phyloP scores from a whole-genome alignment of 2,113 vertebrate genomes.

The Arothron firmamentum region DNA sequence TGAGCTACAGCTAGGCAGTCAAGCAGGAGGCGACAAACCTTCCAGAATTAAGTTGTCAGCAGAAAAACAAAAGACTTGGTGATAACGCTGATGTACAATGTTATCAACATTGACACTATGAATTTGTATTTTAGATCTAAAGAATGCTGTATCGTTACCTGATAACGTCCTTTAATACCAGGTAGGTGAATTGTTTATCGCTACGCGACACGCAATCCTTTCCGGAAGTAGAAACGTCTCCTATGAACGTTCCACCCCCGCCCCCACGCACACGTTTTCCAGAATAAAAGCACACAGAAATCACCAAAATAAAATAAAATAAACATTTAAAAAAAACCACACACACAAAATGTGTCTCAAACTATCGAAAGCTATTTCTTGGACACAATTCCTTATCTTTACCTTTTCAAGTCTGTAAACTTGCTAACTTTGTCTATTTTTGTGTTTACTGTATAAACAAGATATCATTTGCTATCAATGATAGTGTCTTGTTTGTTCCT shows the following conservation, averaged over 20 bases:
- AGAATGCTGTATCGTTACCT: not conserved
- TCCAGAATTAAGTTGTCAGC: conserved; percentile 10
- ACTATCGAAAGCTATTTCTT: too few species aligned
- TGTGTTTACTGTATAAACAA: not conserved
- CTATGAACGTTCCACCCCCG: too few species aligned
- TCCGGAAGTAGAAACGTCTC: conserved; percentile 49
- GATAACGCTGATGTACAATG: not conserved
- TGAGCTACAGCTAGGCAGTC: conserved; percentile 31
- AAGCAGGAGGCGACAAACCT: conserved; percentile 18
- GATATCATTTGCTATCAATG: not conserved
- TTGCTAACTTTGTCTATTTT: not conserved
- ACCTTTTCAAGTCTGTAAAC: not conserved
- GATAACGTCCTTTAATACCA: conserved; percentile 25
- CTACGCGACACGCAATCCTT: conserved; percentile 57
- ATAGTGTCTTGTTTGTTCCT: not conserved
- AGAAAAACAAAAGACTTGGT: not conserved
- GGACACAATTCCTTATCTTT: too few species aligned
- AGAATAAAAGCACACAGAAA: conserved; percentile 40
- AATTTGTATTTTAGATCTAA: not conserved
- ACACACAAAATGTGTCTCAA: too few species aligned
- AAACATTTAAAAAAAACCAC: too few species aligned
- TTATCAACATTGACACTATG: not conserved
- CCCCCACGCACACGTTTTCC: not conserved
- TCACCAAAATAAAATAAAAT: too few species aligned
- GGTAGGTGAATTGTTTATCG: conserved; percentile 67